A percentile compares a stretch with the other conserved stretches of the same genome.
Conservation (phyloP, 2,888 invertebrate genomes). For the Nymphalis c-album region DNA sequence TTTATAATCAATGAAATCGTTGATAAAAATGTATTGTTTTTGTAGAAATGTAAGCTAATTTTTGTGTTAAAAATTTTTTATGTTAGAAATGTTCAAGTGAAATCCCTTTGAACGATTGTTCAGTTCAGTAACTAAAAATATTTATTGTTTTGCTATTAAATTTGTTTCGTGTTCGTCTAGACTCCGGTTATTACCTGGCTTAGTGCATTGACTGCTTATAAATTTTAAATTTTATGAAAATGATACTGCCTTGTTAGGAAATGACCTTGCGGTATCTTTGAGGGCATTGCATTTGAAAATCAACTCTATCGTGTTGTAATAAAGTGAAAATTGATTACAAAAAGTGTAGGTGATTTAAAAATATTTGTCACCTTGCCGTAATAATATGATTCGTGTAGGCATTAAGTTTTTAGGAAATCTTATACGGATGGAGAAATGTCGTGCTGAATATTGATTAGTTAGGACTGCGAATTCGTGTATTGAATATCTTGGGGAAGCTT, state of each 20-base stretch:
- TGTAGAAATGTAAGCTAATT: too few species aligned
- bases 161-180: conserved; percentile 2
- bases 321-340: conserved; percentile 2
- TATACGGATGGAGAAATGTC: conserved; percentile 46
- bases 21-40: too few species aligned
- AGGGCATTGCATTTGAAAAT: conserved; percentile 15
- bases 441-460: conserved; percentile 45
- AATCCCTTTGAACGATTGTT: too few species aligned
- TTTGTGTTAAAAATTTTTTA: too few species aligned
- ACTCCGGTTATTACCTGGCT: not conserved
- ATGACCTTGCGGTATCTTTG: conserved; percentile 45
- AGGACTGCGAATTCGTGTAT: conserved; percentile 30
- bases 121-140: too few species aligned
- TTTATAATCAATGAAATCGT: not conserved
- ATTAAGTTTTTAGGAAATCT: conserved; percentile 45
- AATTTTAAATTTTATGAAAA: conserved; percentile 39
- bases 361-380: conserved; percentile 35
- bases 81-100: too few species aligned
- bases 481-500: conserved; percentile 24
- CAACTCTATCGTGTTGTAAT: not conserved
- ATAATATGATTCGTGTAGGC: conserved; percentile 38
- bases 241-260: conserved; percentile 40
- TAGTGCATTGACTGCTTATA: conserved; percentile 35
- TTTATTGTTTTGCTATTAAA: not conserved
- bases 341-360: conserved; percentile 19